A percentile compares a stretch with the other conserved stretches of the same genome.
These are phyloP conservation scores for Vidua macroura DNA, from an alignment of 2,113 vertebrate species.

Conservation along the genomic window DNA sequence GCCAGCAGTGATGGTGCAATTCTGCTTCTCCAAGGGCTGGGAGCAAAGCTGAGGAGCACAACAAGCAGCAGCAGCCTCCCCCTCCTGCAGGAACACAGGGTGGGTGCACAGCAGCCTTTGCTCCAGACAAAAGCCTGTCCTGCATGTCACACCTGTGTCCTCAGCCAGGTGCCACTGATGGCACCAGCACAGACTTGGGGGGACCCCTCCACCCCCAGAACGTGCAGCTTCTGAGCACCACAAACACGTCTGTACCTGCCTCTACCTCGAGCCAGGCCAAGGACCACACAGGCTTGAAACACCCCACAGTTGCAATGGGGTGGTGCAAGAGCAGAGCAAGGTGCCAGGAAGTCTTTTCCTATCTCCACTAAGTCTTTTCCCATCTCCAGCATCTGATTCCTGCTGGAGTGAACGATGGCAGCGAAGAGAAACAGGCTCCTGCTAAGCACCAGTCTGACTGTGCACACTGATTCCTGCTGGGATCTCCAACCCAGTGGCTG, in stretches of 20 bases:
- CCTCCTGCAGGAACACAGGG: accelerated
- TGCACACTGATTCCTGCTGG: not conserved
- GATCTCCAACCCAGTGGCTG: not conserved
- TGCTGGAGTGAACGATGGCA: not conserved
- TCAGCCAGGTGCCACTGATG: not conserved
- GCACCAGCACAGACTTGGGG: not conserved
- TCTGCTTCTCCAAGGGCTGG: not conserved
- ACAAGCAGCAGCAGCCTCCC: not conserved
- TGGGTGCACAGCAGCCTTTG: not conserved
- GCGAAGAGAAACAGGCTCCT: not conserved
- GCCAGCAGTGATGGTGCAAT: not conserved
- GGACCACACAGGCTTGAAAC: not conserved
- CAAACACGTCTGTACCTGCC: not conserved
- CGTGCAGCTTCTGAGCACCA: not conserved
- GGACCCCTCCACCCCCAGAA: not conserved
- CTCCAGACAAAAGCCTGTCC: not conserved
- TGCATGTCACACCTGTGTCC: not conserved
- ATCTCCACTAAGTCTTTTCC: not conserved
- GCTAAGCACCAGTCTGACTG: not conserved
- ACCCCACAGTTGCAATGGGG: not conserved
- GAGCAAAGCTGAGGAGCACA: not conserved
- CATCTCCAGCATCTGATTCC: not conserved
- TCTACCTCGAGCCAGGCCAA: not conserved
- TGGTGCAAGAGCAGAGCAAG: not conserved
- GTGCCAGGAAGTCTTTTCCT: not conserved